phyloP scores from a whole-genome alignment of 2,888 invertebrate genomes.

The Drosophila percnosoma region DNA sequence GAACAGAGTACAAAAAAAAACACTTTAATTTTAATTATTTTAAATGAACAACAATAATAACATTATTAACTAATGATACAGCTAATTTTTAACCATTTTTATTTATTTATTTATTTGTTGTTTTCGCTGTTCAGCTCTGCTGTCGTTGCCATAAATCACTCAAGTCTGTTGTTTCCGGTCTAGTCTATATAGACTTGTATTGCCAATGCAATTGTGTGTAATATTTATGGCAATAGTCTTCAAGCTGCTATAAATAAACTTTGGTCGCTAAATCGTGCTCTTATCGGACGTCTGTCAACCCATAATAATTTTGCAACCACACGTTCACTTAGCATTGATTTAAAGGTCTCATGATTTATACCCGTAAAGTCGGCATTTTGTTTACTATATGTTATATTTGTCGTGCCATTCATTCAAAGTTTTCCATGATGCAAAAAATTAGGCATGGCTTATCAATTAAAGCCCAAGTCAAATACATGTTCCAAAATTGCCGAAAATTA shows the following conservation, averaged over 20 bases:
- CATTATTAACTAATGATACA: background rate
- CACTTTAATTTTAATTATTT: background rate
- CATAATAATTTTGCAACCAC: conserved; percentile 21
- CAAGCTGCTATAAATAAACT: conserved; percentile 27
- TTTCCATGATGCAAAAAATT: conserved; percentile 45
- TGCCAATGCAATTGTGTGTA: background rate
- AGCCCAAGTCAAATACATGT: background rate
- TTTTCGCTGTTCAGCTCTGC: background rate
- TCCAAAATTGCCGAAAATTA: background rate
- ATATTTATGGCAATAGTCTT: conserved; percentile 38
- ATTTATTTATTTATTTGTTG: background rate
- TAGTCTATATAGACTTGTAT: conserved; percentile 15
- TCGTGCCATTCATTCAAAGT: conserved; percentile 39
- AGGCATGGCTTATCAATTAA: conserved; percentile 29
- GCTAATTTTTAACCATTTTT: background rate
- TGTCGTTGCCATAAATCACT: conserved; percentile 7
- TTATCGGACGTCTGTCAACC: conserved; percentile 34
- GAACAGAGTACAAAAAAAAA: background rate
- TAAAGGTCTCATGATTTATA: conserved; percentile 39
- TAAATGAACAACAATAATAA: background rate
- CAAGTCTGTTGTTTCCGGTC: conserved; percentile 23
- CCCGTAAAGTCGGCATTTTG: background rate
- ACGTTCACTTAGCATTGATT: conserved; percentile 60
- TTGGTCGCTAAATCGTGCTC: background rate
- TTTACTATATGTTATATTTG: conserved; percentile 22